Conservation (phyloP, 2,797 vertebrate species). For the Urophycis tenuis region DNA sequence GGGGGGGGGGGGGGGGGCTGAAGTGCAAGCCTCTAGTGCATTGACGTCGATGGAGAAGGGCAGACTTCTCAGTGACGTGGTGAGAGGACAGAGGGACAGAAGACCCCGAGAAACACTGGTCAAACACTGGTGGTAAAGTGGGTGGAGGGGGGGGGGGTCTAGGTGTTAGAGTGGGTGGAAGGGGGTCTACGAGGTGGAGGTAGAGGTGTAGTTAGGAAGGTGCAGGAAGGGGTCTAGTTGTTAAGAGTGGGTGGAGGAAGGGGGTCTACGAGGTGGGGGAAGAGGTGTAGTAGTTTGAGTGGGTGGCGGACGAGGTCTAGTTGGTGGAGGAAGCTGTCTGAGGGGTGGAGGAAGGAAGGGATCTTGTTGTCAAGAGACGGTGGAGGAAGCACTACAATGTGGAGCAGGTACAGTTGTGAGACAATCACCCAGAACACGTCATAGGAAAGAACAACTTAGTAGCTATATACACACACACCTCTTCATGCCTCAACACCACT, state of each 20-base stretch:
- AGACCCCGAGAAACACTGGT: conserved; percentile 30
- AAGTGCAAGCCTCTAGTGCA: conserved; percentile 53
- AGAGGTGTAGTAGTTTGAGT: conserved; percentile 12
- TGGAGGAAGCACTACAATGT: conserved; percentile 19
- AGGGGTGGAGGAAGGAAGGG: neutral
- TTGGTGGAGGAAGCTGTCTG: neutral
- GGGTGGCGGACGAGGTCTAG: conserved; percentile 9
- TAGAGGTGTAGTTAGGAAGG: conserved; percentile 12
- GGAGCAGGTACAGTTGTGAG: conserved; percentile 11
- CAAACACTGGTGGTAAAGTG: conserved; percentile 37
- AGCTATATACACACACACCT: neutral
- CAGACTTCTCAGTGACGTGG: conserved; percentile 6
- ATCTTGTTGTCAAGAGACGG: neutral
- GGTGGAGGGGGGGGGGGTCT: conserved; percentile 5
- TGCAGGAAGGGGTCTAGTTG: neutral
- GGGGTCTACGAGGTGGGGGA: neutral
- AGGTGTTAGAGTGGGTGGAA: neutral
- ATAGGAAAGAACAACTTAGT: conserved; percentile 1
- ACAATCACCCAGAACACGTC: conserved; percentile 6
- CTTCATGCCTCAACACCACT: conserved; percentile 9
- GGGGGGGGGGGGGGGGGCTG: too few relatives aligned
- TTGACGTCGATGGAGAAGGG: conserved; percentile 25
- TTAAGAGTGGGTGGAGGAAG: conserved; percentile 3
- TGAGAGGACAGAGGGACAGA: neutral
- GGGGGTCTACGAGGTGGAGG: neutral